These are phyloP conservation scores for Hanleya hanleyi DNA, from an alignment of 2,888 invertebrate species.

Conservation along the genomic window DNA sequence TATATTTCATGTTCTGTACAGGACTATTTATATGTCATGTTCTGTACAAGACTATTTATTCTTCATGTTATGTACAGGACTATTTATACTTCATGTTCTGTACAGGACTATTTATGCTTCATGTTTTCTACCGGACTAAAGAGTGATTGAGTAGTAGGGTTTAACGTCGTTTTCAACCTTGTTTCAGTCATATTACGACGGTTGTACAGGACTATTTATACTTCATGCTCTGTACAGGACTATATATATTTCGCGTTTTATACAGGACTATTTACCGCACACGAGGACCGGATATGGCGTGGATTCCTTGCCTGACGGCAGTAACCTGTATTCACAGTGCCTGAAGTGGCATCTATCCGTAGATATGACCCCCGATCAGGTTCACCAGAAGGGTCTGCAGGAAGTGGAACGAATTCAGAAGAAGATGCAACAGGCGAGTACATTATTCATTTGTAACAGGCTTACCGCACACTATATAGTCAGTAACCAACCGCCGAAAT, in stretches of 20 bases:
- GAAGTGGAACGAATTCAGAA: slow-evolving; percentile 65
- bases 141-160: no score
- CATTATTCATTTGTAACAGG: background rate
- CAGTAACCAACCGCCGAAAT: no score
- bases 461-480: no score
- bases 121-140: no score
- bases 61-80: no score
- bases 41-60: no score
- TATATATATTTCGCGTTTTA: background rate
- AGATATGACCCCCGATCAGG: slow-evolving; percentile 59
- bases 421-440: slow-evolving; percentile 44
- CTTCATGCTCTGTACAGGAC: background rate
- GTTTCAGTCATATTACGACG: background rate
- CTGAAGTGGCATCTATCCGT: slow-evolving; percentile 68
- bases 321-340: slow-evolving; percentile 61
- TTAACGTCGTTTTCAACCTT: no score
- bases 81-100: no score
- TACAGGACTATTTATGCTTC: no score
- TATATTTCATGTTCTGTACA: no score
- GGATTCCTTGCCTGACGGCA: slow-evolving; percentile 56
- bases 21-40: no score
- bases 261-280: slow-evolving; percentile 52
- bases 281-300: slow-evolving; percentile 60
- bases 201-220: background rate
- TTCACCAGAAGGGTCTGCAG: slow-evolving; percentile 64